phyloP scores from a whole-genome alignment of 2,797 vertebrate species.

The Anguilla megastoma region DNA sequence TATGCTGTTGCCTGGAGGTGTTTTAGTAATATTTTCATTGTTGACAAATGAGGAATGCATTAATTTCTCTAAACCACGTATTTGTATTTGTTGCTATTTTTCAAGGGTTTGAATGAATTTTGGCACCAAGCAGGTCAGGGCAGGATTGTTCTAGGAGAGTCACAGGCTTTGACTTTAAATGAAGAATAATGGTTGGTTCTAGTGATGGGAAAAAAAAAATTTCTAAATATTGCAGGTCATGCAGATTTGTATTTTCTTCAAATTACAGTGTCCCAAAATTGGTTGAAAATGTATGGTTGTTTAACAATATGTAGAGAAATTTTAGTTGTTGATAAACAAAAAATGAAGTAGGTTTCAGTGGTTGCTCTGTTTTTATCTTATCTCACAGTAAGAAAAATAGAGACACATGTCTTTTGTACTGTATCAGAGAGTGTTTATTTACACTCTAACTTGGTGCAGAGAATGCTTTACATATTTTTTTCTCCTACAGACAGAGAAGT shows the following conservation, averaged over 20 bases:
- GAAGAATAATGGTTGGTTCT: background rate
- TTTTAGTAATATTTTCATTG: too few species aligned
- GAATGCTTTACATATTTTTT: conserved; percentile 56
- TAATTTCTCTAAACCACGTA: background rate
- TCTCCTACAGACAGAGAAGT: conserved; percentile 34
- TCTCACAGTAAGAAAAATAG: conserved; percentile 26
- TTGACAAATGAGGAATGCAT: too few species aligned
- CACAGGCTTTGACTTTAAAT: background rate
- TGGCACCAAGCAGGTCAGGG: background rate
- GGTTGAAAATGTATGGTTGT: background rate
- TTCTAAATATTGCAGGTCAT: background rate
- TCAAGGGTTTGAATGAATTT: background rate
- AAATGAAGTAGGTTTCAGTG: conserved; percentile 56
- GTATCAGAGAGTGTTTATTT: conserved; percentile 67
- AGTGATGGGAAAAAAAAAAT: background rate
- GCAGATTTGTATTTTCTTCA: background rate
- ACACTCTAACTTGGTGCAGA: conserved; percentile 51
- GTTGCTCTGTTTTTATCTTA: conserved; percentile 64
- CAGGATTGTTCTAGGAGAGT: background rate
- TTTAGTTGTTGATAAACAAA: conserved; percentile 57
- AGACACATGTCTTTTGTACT: conserved; percentile 48
- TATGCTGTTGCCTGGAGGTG: too few species aligned
- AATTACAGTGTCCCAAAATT: background rate
- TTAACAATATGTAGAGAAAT: conserved; percentile 37
- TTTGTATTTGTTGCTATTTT: background rate